Evolutionary conservation across 2,888 invertebrate species (phyloP).

Genomic region (Drosophila fulvimacula): DNA sequence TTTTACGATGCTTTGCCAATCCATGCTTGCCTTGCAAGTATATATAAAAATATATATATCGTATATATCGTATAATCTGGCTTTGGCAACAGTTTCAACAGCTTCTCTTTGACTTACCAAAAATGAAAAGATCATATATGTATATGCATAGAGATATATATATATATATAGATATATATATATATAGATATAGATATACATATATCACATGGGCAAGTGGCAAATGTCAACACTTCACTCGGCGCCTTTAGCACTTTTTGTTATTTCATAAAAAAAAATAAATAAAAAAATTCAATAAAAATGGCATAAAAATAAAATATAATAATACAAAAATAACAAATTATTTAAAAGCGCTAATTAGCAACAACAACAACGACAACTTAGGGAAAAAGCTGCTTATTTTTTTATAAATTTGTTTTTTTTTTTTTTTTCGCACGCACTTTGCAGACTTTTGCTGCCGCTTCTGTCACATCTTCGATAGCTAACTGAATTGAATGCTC

Average conservation of each 20-base stretch:
- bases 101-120: conserved; percentile 15
- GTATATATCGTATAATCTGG: too few species aligned
- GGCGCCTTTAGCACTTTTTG: conserved; percentile 52
- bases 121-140: conserved; percentile 20
- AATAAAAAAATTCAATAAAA: conserved; percentile 13
- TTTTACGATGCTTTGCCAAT: too few species aligned
- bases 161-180: too few species aligned
- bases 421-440: conserved; percentile 1
- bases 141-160: too few species aligned
- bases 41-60: too few species aligned
- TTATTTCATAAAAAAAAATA: conserved; percentile 15
- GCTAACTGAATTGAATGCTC: not conserved
- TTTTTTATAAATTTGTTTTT: not conserved
- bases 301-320: conserved; percentile 2
- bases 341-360: conserved; percentile 2
- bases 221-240: conserved; percentile 35
- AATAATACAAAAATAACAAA: conserved; percentile 1
- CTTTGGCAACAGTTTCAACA: not conserved
- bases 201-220: too few species aligned
- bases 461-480: not conserved
- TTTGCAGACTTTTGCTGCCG: not conserved
- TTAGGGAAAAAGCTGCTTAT: not conserved
- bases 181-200: too few species aligned
- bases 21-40: too few species aligned
- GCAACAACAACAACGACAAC: conserved; percentile 11